Evolutionary conservation across 2,888 invertebrate genomes (phyloP).

Genomic region (Lithodes maja): DNA sequence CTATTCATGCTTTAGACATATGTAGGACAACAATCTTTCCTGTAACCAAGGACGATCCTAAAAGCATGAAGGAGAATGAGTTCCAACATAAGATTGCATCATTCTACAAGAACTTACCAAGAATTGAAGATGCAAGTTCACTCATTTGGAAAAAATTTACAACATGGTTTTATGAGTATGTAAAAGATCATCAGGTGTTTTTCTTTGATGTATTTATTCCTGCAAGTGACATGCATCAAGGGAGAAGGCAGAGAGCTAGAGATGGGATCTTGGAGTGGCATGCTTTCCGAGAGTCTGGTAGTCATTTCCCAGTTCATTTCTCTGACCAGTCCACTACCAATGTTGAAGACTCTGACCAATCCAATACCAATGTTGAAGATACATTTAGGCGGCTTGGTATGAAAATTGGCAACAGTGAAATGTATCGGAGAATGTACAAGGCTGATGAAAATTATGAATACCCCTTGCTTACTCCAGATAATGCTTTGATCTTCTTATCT

Average conservation of each 20-base stretch:
- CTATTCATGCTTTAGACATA: conserved; percentile 1
- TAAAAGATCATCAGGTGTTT: neutral
- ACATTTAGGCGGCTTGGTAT: conserved; percentile 39
- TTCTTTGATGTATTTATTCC: conserved; percentile 42
- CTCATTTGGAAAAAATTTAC: conserved; percentile 11
- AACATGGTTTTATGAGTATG: conserved; percentile 26
- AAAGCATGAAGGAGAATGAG: neutral
- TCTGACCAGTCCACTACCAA: too few species aligned
- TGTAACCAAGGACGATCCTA: neutral
- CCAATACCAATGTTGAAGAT: neutral
- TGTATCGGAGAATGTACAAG: neutral
- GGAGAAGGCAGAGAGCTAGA: neutral
- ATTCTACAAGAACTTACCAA: neutral
- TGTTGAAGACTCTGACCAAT: neutral
- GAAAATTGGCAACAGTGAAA: conserved; percentile 21
- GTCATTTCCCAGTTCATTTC: conserved; percentile 34
- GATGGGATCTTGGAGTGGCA: conserved; percentile 35
- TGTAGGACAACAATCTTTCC: conserved; percentile 1
- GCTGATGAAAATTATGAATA: neutral
- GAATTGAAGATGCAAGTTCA: neutral
- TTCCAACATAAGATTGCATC: neutral
- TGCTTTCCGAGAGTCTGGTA: conserved; percentile 7
- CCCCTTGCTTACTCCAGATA: neutral
- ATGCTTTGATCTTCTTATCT: conserved; percentile 7
- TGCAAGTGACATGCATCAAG: neutral